These are phyloP conservation scores for Teleopsis dalmanni DNA, from an alignment of 1,140 invertebrate genomes.

Conservation along the genomic window DNA sequence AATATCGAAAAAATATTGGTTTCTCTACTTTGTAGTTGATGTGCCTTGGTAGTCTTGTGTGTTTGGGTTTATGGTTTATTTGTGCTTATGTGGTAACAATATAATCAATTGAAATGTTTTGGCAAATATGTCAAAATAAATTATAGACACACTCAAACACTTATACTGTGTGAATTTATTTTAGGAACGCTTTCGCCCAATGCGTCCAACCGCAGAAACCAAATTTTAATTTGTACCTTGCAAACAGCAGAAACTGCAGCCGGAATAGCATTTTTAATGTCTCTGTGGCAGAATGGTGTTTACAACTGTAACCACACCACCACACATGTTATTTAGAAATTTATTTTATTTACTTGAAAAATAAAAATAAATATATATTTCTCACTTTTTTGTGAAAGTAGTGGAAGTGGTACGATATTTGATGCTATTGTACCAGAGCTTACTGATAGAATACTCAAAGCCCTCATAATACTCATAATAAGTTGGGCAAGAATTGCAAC, in stretches of 20 bases:
- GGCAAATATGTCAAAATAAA: slow-evolving; percentile 3
- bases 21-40: neutral
- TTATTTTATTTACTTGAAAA: no score
- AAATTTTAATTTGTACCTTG: slow-evolving; percentile 43
- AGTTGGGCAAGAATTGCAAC: neutral
- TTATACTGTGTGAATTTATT: neutral
- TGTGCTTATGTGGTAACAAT: neutral
- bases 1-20: neutral
- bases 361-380: slow-evolving; percentile 8
- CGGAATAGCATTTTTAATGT: neutral
- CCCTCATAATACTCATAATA: neutral
- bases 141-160: neutral
- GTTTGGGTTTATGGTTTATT: no score
- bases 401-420: neutral
- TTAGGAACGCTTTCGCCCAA: neutral
- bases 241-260: slow-evolving; percentile 9
- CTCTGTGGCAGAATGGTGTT: neutral
- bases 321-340: no score
- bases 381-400: neutral
- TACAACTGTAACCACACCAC: neutral
- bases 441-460: neutral
- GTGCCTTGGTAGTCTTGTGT: no score
- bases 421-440: neutral
- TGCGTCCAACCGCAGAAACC: slow-evolving; percentile 31
- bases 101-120: no score